Evolutionary conservation across 1,140 invertebrate genomes (phyloP), one percentile per base, ranked within the genome.

Genomic region (Berghia stephanieae): DNA sequence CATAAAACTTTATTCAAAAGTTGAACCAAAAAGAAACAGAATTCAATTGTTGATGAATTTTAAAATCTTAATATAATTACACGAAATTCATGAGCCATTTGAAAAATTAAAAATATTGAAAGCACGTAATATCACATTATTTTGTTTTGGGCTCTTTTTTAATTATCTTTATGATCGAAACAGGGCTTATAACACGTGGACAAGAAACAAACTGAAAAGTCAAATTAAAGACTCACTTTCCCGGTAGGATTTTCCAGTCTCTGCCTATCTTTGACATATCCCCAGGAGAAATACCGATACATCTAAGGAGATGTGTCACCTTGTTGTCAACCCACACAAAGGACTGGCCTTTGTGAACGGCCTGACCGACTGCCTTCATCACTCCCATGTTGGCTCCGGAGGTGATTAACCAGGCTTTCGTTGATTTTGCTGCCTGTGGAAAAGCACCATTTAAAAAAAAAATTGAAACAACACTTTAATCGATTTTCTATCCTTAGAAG

Each of bases 251-350:
- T 85, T 79, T 98, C 92, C 6, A 98, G 92, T 85, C 96, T 94
- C 79, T 96, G 93, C 86, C 95, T 94, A 85, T 96, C 95, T 87
- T 98, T 95, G 34, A 99, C 93, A 86, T 98, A 95, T 52, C 97
- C 97, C 97, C 97, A 99, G 98, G 97, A 5, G 96, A 96, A 79
- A 99, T 97, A 60, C 97, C 98, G 85, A 99, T 96, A 79, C 87
- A 87, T 4, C 86, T 75, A 16, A 88, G 66, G 0, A 83, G 66
- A 76, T 88, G 86, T 4, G 81, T 83, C 81, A 86, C 84, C 21
- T 84, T 77, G 49, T 86, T 83, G 43, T 86, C 80, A 67, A 85
- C 82, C 85, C 84, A 86, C 68, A 71, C 46, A 72, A 86, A 88
- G 18, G 85, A 83, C 77, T 88, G 87, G 0, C 96, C 96, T 95